A percentile compares a stretch with the other conserved stretches of the same genome.
Conservation (phyloP, 2,888 invertebrate genomes). For the Drosophila nigritarsus region DNA sequence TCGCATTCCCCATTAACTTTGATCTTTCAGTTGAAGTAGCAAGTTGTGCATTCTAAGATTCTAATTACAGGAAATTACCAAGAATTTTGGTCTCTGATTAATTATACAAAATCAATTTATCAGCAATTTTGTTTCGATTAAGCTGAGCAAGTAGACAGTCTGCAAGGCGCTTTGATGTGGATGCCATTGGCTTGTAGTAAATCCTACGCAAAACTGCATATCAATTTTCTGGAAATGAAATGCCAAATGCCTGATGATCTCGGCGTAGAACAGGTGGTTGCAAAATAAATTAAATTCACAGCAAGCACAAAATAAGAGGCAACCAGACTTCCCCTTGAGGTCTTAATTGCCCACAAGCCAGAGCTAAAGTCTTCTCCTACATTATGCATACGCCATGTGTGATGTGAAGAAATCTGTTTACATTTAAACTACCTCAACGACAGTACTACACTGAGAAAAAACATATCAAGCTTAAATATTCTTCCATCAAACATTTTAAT, state of each 20-base stretch:
- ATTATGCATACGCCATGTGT: slow-evolving; percentile 45
- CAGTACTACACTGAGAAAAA: not conserved
- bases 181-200: not conserved
- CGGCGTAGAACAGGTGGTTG: slow-evolving; percentile 1
- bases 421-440: slow-evolving; percentile 31
- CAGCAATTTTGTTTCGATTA: not conserved
- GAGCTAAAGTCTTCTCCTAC: not conserved
- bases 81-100: not conserved
- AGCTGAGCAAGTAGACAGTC: not conserved
- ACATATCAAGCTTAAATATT: fast-evolving
- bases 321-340: slow-evolving; percentile 17
- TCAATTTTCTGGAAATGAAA: not conserved
- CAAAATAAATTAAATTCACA: slow-evolving; percentile 39
- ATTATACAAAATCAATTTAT: not conserved
- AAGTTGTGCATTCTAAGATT: not conserved
- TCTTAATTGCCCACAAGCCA: slow-evolving; percentile 53
- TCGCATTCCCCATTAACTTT: slow-evolving; percentile 3
- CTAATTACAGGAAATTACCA: not conserved
- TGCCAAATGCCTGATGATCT: not conserved
- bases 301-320: slow-evolving; percentile 14
- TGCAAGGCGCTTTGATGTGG: not conserved
- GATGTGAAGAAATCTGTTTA: slow-evolving; percentile 19
- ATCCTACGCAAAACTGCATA: not conserved
- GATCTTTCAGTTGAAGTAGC: slow-evolving; percentile 22
- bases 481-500: not conserved